Evolutionary conservation across 1,140 invertebrate genomes (phyloP).

Genomic region (Drosophila malerkotliana): DNA sequence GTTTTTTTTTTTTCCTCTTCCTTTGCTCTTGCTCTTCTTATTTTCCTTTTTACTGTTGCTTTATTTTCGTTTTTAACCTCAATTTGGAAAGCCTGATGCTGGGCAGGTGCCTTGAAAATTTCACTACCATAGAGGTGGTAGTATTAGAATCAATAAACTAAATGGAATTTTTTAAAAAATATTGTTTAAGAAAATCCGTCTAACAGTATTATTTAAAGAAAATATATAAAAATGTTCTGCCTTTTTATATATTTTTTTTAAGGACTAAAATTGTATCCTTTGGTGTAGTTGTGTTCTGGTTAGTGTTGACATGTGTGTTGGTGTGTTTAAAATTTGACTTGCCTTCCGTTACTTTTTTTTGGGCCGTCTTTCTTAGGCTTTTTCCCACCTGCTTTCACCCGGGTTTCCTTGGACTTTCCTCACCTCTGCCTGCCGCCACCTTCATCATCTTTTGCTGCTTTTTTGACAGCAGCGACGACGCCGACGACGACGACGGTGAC

Average conservation of each 20-base stretch:
- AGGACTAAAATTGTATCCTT: neutral
- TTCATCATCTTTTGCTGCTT: neutral
- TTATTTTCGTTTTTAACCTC: conserved; percentile 70
- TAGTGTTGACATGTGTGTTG: conserved; percentile 20
- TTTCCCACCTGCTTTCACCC: conserved; percentile 16
- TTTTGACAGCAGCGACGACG: conserved; percentile 54
- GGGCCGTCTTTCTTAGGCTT: conserved; percentile 31
- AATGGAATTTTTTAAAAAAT: neutral
- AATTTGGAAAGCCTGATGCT: conserved; percentile 57
- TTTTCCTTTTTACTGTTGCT: conserved; percentile 29
- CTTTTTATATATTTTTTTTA: no score
- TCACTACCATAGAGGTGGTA: neutral
- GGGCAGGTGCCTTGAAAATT: conserved; percentile 72
- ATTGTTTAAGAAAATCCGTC: no score
- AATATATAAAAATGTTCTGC: no score
- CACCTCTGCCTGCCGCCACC: neutral
- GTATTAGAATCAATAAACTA: neutral
- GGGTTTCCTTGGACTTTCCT: neutral
- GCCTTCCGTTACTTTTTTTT: conserved; percentile 17
- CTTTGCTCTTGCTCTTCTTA: conserved; percentile 24
- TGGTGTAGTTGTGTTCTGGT: conserved; percentile 9
- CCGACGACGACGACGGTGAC: conserved; percentile 32
- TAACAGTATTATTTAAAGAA: no score
- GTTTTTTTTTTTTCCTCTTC: conserved; percentile 27
- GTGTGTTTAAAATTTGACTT: conserved; percentile 66